Evolutionary conservation across 2,113 vertebrate genomes (phyloP).

Genomic region (Procavia capensis): DNA sequence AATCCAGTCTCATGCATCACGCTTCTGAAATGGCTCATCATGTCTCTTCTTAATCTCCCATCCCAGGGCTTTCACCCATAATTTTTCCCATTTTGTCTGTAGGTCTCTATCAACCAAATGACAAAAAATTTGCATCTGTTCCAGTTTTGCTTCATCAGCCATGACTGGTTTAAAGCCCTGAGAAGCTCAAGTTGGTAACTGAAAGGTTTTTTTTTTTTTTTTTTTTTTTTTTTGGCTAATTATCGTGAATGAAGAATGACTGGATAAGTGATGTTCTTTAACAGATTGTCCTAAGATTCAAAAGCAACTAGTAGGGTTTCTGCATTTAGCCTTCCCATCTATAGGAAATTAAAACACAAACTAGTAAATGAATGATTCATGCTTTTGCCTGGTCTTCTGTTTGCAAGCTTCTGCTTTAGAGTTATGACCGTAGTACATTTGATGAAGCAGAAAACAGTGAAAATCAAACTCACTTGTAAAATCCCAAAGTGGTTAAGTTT

Average conservation of each 20-base stretch:
- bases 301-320: background rate
- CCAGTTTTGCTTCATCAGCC: no score
- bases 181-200: no score
- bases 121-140: no score
- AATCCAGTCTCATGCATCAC: no score
- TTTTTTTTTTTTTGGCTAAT: no score
- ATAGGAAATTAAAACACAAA: background rate
- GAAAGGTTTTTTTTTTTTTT: no score
- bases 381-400: background rate
- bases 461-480: conserved; percentile 60
- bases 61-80: no score
- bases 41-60: no score
- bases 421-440: conserved; percentile 1
- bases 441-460: conserved; percentile 41
- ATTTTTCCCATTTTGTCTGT: no score
- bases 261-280: conserved; percentile 26
- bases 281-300: background rate
- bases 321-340: background rate
- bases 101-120: no score
- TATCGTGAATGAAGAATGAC: background rate
- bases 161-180: no score
- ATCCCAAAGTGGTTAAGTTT: conserved; percentile 39
- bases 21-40: no score
- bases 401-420: conserved; percentile 12
- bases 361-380: background rate